Evolutionary conservation across 2,797 vertebrate species (phyloP).

Genomic region (Sebastes matsubarae): DNA sequence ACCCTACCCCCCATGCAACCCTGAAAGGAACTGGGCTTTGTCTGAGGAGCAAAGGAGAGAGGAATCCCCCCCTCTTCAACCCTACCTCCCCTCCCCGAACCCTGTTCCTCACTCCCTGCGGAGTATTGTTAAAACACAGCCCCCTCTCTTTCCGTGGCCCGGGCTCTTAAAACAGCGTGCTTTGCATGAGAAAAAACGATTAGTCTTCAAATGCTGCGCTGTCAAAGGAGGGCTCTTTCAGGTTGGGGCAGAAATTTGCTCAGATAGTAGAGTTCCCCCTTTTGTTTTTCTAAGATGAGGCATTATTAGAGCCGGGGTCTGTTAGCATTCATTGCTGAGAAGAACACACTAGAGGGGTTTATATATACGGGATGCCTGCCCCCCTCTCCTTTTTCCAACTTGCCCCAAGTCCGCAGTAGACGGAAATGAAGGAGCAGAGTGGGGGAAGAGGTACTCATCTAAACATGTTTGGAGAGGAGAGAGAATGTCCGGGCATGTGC

Average conservation of each 20-base stretch:
- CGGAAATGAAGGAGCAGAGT: slow-evolving; percentile 60
- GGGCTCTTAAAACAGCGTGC: slow-evolving; percentile 81
- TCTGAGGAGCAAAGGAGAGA: slow-evolving; percentile 77
- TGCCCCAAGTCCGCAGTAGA: slow-evolving; percentile 58
- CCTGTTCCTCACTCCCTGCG: slow-evolving; percentile 81
- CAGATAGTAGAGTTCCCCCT: slow-evolving; percentile 72
- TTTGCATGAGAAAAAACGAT: slow-evolving; percentile 89
- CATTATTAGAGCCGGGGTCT: slow-evolving; percentile 75
- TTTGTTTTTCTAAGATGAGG: slow-evolving; percentile 80
- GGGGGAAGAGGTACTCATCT: slow-evolving; percentile 63
- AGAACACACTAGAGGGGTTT: slow-evolving; percentile 59
- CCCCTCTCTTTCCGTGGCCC: slow-evolving; percentile 67
- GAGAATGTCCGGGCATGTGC: slow-evolving; percentile 45
- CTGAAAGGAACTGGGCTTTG: slow-evolving; percentile 85
- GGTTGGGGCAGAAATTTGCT: slow-evolving; percentile 79
- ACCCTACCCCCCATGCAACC: slow-evolving; percentile 66
- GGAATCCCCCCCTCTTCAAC: slow-evolving; percentile 40
- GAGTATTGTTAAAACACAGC: slow-evolving; percentile 87
- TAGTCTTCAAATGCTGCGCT: slow-evolving; percentile 84
- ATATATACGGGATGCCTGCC: slow-evolving; percentile 26
- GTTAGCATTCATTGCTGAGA: slow-evolving; percentile 75
- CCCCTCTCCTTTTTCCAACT: slow-evolving; percentile 45
- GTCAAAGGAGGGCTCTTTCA: slow-evolving; percentile 79
- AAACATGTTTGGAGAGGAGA: slow-evolving; percentile 72
- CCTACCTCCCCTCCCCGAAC: slow-evolving; percentile 58